A percentile compares a stretch with the other conserved stretches of the same genome.
Evolutionary conservation across 1,140 invertebrate genomes (phyloP).

Genomic region (Calephelis virginiensis): DNA sequence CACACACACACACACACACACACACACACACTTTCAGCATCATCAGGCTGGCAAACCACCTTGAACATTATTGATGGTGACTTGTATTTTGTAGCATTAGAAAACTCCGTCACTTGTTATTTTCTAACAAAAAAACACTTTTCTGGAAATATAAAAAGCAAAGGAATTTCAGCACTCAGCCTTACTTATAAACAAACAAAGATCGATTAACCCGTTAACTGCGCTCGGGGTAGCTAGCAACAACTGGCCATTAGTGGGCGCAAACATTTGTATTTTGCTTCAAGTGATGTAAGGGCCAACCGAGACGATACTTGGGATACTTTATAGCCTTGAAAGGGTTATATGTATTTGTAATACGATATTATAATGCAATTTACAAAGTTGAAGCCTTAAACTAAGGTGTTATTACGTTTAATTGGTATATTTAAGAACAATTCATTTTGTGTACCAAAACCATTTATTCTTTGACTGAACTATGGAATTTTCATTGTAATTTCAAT

Average conservation of each 20-base stretch:
- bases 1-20: too few species aligned
- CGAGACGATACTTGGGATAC: slow-evolving; percentile 12
- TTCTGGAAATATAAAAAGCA: background rate
- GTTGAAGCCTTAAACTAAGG: too few species aligned
- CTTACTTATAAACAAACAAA: slow-evolving; percentile 27
- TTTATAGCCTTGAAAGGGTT: slow-evolving; percentile 14
- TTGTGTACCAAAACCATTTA: too few species aligned
- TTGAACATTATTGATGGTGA: too few species aligned
- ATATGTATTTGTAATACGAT: background rate
- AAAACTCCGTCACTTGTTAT: background rate
- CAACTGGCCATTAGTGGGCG: slow-evolving; percentile 27
- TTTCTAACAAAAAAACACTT: background rate
- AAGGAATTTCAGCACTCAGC: slow-evolving; percentile 6
- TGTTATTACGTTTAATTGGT: too few species aligned
- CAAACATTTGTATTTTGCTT: slow-evolving; percentile 30
- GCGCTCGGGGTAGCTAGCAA: slow-evolving; percentile 18
- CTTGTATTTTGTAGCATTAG: too few species aligned
- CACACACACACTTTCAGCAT: too few species aligned
- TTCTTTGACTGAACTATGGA: too few species aligned
- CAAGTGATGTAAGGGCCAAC: slow-evolving; percentile 15
- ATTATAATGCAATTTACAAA: background rate
- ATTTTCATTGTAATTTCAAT: too few species aligned
- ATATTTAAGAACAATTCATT: too few species aligned
- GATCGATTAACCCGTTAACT: slow-evolving; percentile 34
- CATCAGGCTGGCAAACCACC: too few species aligned